These are phyloP conservation scores for Cyphomyrus discorhynchus DNA, from an alignment of 2,113 vertebrate genomes.

Conservation along the genomic window DNA sequence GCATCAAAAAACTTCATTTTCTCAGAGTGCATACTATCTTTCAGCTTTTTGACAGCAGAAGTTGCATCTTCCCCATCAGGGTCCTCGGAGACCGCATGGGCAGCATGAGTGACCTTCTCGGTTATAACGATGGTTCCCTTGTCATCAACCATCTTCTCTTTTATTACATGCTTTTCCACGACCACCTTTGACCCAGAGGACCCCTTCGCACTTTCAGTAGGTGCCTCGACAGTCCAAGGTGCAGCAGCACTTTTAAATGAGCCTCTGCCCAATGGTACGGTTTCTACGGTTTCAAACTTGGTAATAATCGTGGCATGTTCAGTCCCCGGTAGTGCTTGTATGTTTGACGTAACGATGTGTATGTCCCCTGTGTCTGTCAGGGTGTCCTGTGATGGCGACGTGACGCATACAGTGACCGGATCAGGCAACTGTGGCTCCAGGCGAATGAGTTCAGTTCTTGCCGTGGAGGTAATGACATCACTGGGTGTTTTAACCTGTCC, in stretches of 20 bases:
- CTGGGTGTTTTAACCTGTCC: slow-evolving; percentile 38
- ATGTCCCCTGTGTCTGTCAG: slow-evolving; percentile 50
- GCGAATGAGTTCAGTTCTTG: slow-evolving; percentile 51
- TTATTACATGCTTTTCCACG: slow-evolving; percentile 45
- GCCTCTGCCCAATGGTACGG: slow-evolving; percentile 25
- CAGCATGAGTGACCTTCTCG: slow-evolving; percentile 44
- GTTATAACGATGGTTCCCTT: slow-evolving; percentile 53
- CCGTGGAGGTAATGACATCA: slow-evolving; percentile 54
- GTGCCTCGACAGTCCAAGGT: slow-evolving; percentile 39
- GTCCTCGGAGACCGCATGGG: slow-evolving; percentile 41
- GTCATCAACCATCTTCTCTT: slow-evolving; percentile 45
- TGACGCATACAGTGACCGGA: slow-evolving; percentile 48
- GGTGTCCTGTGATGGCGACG: slow-evolving; percentile 56
- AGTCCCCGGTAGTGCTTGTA: slow-evolving; percentile 52
- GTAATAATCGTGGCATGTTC: slow-evolving; percentile 48
- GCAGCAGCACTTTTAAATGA: slow-evolving; percentile 20
- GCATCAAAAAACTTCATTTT: slow-evolving; percentile 67
- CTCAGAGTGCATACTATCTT: slow-evolving; percentile 58
- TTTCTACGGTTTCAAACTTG: slow-evolving; percentile 32
- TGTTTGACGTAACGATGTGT: slow-evolving; percentile 55
- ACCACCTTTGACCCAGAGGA: slow-evolving; percentile 18
- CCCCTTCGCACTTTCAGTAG: slow-evolving; percentile 20
- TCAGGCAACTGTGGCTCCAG: slow-evolving; percentile 57
- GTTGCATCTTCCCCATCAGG: slow-evolving; percentile 51
- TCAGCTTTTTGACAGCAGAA: slow-evolving; percentile 54